Percentiles rank a stretch among this genome's conserved stretches.
phyloP scores from a whole-genome alignment of 2,888 invertebrate species.

The Heteromyza rotundicornis region DNA sequence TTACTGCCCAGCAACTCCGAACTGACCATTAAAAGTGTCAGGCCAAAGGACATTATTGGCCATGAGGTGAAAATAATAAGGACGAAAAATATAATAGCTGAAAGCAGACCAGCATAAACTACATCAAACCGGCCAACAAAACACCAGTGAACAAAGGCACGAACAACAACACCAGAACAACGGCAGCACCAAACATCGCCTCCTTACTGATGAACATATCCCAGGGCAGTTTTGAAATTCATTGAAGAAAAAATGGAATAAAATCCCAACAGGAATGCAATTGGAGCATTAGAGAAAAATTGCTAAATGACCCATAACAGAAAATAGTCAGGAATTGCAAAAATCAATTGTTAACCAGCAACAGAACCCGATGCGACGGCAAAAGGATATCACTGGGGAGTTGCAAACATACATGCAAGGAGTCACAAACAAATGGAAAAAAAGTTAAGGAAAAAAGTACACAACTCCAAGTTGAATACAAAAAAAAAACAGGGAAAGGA shows the following conservation, averaged over 20 bases:
- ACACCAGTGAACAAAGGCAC: background rate
- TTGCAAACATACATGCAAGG: background rate
- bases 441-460: background rate
- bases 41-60: background rate
- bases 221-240: background rate
- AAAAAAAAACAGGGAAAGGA: constrained; percentile 8
- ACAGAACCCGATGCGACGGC: background rate
- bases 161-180: constrained; percentile 7
- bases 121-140: background rate
- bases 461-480: background rate
- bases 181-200: constrained; percentile 2
- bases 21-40: constrained; percentile 1
- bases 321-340: constrained; percentile 12
- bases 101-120: background rate
- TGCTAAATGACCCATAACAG: constrained; percentile 28
- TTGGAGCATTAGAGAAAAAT: constrained; percentile 15
- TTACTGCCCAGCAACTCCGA: background rate
- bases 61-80: constrained; percentile 4
- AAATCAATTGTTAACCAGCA: constrained; percentile 25
- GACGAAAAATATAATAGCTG: background rate
- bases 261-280: constrained; percentile 3
- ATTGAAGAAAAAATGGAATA: background rate
- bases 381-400: constrained; percentile 16
- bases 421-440: constrained; percentile 2
- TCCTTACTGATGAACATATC: constrained; percentile 5